These are phyloP conservation scores for Excalfactoria chinensis DNA, from an alignment of 2,113 vertebrate species.

Conservation along the genomic window DNA sequence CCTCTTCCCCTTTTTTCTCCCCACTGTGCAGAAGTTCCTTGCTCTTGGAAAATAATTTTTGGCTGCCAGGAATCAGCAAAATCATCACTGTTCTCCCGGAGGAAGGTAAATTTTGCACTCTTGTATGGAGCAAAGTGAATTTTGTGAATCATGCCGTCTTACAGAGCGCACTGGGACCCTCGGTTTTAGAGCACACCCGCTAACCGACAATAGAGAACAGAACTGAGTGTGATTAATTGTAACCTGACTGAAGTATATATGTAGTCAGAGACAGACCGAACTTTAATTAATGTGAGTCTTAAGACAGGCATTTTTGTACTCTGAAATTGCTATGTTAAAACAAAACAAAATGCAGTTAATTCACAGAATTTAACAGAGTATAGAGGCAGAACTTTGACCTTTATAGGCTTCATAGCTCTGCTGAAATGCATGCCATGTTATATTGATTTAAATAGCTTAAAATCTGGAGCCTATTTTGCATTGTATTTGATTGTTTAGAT, in stretches of 20 bases:
- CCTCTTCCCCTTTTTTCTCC: background rate
- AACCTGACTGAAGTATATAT: background rate
- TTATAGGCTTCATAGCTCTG: background rate
- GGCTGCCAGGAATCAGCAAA: background rate
- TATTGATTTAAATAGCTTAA: constrained; percentile 36
- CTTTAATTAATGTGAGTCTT: background rate
- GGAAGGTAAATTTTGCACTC: background rate
- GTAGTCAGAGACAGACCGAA: constrained; percentile 4
- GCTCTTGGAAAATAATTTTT: background rate
- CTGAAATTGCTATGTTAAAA: background rate
- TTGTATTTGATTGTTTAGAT: constrained; percentile 5
- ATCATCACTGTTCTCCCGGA: background rate
- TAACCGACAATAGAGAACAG: background rate
- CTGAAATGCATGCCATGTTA: background rate
- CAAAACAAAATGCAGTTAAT: background rate
- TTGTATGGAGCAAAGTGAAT: background rate
- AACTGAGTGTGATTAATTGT: constrained; percentile 18
- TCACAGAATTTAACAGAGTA: constrained; percentile 1
- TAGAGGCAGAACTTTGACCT: constrained; percentile 22
- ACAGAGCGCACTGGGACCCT: background rate
- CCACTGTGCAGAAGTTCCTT: background rate
- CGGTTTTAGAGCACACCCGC: background rate
- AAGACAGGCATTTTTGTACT: background rate
- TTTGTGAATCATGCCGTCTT: background rate
- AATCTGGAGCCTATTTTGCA: constrained; percentile 16